Conservation (phyloP, 53 echinoderm and acorn worm genomes). For the Henricia sp. region DNA sequence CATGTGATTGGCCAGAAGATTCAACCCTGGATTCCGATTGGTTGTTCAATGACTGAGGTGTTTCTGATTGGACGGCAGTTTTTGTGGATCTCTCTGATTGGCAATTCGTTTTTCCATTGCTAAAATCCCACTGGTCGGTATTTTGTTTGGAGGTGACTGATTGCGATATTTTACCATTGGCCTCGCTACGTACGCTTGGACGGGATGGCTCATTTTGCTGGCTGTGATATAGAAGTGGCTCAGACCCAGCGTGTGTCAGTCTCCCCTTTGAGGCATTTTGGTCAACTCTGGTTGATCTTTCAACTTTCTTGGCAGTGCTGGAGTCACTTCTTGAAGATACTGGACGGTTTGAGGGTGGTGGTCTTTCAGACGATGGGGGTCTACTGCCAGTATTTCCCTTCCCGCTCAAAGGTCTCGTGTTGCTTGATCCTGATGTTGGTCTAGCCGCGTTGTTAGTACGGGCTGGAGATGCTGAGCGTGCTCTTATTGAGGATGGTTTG, state of each 20-base stretch:
- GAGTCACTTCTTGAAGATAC: constrained; percentile 37
- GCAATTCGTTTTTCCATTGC: not conserved
- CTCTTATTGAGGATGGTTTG: constrained; percentile 49
- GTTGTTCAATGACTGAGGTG: not conserved
- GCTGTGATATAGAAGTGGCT: constrained; percentile 37
- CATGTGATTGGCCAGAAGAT: constrained; percentile 51
- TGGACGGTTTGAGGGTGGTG: constrained; percentile 2
- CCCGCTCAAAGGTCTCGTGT: constrained; percentile 29
- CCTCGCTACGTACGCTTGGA: not conserved
- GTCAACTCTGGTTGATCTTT: not conserved
- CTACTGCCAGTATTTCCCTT: constrained; percentile 12
- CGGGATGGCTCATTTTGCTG: not conserved
- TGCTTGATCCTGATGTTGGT: constrained; percentile 2
- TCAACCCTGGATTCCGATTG: constrained; percentile 31
- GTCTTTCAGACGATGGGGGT: constrained; percentile 18
- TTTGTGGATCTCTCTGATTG: constrained; percentile 13
- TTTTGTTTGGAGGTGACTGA: not conserved
- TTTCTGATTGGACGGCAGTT: constrained; percentile 15
- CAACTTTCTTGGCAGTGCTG: constrained; percentile 20
- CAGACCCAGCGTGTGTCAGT: constrained; percentile 24
- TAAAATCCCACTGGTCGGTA: constrained; percentile 8
- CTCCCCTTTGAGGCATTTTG: constrained; percentile 9
- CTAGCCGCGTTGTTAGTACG: not conserved
- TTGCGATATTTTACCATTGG: not conserved
- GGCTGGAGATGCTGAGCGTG: constrained; percentile 75